phyloP scores from a whole-genome alignment of 2,113 vertebrate species.

The Archilochus colubris region DNA sequence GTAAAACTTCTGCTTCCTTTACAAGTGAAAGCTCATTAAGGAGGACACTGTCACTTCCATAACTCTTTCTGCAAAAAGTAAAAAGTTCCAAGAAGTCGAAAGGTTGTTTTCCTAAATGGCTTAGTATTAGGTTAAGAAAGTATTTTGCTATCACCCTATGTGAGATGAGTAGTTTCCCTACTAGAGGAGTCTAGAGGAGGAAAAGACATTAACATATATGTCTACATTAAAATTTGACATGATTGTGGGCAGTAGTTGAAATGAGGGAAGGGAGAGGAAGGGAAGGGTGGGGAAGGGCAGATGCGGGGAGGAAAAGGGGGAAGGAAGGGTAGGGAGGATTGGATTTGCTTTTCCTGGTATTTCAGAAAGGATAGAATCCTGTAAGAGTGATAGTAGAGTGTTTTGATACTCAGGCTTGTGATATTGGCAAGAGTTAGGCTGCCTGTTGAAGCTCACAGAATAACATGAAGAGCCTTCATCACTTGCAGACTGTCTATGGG shows the following conservation, averaged over 20 bases:
- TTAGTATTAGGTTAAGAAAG: neutral
- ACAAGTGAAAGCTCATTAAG: neutral
- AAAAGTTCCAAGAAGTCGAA: neutral
- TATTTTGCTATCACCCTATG: neutral
- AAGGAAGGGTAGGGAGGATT: too few species aligned
- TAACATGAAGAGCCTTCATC: neutral
- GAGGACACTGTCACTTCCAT: neutral
- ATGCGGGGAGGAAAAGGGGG: too few species aligned
- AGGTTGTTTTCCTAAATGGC: neutral
- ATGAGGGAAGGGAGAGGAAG: too few species aligned
- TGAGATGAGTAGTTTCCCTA: neutral
- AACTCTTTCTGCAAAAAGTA: neutral
- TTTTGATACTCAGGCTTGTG: neutral
- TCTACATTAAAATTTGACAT: neutral
- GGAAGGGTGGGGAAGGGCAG: neutral
- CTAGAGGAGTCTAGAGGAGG: neutral
- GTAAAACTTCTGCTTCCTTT: neutral
- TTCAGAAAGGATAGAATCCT: neutral
- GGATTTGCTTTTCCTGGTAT: neutral
- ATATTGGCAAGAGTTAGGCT: neutral
- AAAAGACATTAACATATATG: neutral
- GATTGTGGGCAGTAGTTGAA: neutral
- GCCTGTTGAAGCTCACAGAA: neutral
- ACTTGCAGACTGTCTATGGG: neutral
- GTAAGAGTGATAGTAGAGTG: neutral